A percentile compares a stretch with the other conserved stretches of the same genome.
Evolutionary conservation across 2,113 vertebrate genomes (phyloP).

Genomic region (Nothoprocta pentlandii): DNA sequence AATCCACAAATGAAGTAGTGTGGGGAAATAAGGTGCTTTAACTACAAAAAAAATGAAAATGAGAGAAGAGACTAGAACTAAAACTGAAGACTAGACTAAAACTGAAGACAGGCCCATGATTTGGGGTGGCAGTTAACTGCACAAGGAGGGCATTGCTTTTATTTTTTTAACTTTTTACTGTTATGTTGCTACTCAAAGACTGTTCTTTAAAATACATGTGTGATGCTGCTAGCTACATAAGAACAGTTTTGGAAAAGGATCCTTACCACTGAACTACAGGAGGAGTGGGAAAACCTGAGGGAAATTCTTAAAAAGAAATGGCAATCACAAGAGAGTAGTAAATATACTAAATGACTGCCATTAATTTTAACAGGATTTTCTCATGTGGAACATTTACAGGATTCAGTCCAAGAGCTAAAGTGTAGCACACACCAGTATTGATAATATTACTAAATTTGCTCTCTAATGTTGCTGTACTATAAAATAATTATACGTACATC

Average conservation of each 20-base stretch:
- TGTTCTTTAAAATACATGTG: neutral
- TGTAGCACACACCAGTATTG: neutral
- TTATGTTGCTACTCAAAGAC: neutral
- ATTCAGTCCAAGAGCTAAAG: neutral
- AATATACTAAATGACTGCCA: neutral
- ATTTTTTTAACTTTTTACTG: neutral
- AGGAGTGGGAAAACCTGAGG: neutral
- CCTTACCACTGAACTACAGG: neutral
- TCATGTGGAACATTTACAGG: slow-evolving; percentile 20
- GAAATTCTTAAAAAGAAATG: slow-evolving; percentile 3
- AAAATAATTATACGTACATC: neutral
- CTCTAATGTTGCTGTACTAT: neutral
- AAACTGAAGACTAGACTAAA: neutral
- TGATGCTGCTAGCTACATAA: fast-evolving
- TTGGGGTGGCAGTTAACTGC: neutral
- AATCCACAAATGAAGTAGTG: neutral
- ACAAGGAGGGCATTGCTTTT: neutral
- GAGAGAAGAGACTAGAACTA: neutral
- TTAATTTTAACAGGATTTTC: slow-evolving; percentile 37
- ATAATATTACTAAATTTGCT: neutral
- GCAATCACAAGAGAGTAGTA: neutral
- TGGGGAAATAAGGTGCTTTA: neutral
- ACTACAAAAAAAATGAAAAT: neutral
- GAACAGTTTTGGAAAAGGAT: neutral
- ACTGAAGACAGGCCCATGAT: neutral